Evolutionary conservation across 2,113 vertebrate genomes (phyloP).

Genomic region (Odontophorus gujanensis): DNA sequence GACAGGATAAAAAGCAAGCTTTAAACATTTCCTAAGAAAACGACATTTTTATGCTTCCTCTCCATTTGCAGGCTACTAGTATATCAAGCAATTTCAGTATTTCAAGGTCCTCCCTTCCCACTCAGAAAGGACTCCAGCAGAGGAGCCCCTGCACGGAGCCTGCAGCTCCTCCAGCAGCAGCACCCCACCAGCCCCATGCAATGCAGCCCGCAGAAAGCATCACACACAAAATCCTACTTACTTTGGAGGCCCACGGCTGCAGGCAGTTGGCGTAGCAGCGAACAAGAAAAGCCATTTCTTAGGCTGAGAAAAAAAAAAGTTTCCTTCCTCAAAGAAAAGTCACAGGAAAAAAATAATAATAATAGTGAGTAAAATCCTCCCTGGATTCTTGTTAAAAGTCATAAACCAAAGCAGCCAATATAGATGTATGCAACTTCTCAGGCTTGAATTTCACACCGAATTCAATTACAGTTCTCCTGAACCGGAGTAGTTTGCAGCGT

Average conservation of each 20-base stretch:
- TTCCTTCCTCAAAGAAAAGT: slow-evolving; percentile 80
- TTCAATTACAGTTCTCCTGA: slow-evolving; percentile 45
- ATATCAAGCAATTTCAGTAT: background rate
- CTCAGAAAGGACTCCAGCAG: background rate
- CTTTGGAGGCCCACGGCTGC: slow-evolving; percentile 99
- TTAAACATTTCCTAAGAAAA: background rate
- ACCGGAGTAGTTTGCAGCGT: slow-evolving; percentile 67
- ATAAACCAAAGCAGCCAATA: slow-evolving; percentile 62
- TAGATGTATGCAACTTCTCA: slow-evolving; percentile 66
- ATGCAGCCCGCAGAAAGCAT: slow-evolving; percentile 36
- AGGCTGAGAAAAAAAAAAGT: slow-evolving; percentile 81
- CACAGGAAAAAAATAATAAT: slow-evolving; percentile 10
- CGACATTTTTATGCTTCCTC: background rate
- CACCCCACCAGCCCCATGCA: slow-evolving; percentile 42
- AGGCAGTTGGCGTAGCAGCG: slow-evolving; percentile 99
- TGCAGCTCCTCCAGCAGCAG: background rate
- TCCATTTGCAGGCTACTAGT: background rate
- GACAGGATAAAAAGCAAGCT: background rate
- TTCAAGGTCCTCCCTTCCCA: background rate
- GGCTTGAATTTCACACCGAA: slow-evolving; percentile 74
- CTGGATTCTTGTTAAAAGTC: slow-evolving; percentile 76
- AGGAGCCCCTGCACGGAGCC: background rate
- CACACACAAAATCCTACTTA: slow-evolving; percentile 85
- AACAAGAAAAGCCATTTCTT: slow-evolving; percentile 99
- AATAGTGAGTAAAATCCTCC: slow-evolving; percentile 63